Percentiles rank a stretch among this genome's conserved stretches.
Evolutionary conservation across 2,888 invertebrate genomes (phyloP).

Genomic region (Silvanus unidentatus): DNA sequence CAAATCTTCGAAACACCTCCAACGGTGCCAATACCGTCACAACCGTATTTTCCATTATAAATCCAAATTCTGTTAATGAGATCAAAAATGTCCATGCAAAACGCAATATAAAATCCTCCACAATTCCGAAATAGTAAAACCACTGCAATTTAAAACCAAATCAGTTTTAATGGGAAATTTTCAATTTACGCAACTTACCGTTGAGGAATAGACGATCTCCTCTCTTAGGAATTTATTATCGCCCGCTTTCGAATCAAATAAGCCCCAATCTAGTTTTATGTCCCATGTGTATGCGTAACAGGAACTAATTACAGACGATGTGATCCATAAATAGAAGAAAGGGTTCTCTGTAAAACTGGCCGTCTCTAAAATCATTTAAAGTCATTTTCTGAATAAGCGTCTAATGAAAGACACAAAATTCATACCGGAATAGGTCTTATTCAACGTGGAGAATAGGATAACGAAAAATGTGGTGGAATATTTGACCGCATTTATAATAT

Average conservation of each 20-base stretch:
- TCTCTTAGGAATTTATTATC: constrained; percentile 89
- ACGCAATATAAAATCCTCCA: constrained; percentile 88
- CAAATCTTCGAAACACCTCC: constrained; percentile 89
- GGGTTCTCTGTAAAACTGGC: constrained; percentile 59
- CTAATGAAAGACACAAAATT: background rate
- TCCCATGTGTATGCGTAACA: constrained; percentile 97
- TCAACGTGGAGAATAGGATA: constrained; percentile 74
- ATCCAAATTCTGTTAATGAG: constrained; percentile 71
- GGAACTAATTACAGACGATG: constrained; percentile 78
- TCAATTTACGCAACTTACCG: constrained; percentile 51
- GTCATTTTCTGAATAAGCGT: constrained; percentile 11
- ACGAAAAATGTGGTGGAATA: constrained; percentile 97
- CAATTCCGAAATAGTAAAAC: constrained; percentile 93
- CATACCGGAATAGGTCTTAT: constrained; percentile 51
- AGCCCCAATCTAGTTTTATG: constrained; percentile 98
- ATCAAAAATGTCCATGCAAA: constrained; percentile 92
- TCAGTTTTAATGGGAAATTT: background rate
- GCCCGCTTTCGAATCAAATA: constrained; percentile 85
- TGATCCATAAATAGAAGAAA: constrained; percentile 86
- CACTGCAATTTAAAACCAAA: constrained; percentile 57
- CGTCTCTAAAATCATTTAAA: background rate
- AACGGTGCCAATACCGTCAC: constrained; percentile 75
- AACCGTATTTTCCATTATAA: constrained; percentile 74
- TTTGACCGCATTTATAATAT: constrained; percentile 96
- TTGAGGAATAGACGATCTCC: constrained; percentile 90